Evolutionary conservation across 2,797 vertebrate genomes (phyloP).

Genomic region (Hippopotamyrus pictus): DNA sequence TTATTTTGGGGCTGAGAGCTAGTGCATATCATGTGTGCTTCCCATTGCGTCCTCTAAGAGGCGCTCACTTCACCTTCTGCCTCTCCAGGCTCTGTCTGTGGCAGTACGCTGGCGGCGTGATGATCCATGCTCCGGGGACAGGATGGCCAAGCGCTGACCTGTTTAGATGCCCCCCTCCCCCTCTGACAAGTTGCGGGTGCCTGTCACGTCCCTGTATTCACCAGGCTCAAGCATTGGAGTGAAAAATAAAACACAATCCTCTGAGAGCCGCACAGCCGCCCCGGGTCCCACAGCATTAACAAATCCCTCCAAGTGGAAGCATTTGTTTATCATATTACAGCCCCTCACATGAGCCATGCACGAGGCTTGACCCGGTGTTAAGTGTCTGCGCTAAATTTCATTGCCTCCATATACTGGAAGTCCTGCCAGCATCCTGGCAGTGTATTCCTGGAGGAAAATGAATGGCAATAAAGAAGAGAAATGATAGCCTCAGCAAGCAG

Average conservation of each 20-base stretch:
- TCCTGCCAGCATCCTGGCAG: conserved; percentile 96
- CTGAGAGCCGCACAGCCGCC: conserved; percentile 47
- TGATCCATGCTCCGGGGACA: conserved; percentile 21
- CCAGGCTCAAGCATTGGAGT: neutral
- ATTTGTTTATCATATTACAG: conserved; percentile 91
- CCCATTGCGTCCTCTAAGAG: conserved; percentile 22
- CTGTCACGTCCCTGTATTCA: neutral
- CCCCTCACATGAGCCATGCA: conserved; percentile 75
- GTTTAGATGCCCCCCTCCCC: conserved; percentile 33
- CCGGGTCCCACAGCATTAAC: conserved; percentile 70
- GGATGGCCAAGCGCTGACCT: conserved; percentile 39
- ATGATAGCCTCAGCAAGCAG: conserved; percentile 81
- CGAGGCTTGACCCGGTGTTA: conserved; percentile 87
- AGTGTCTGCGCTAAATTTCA: conserved; percentile 97
- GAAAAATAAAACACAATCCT: neutral
- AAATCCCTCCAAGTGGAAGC: conserved; percentile 74
- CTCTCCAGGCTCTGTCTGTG: conserved; percentile 31
- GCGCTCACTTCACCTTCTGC: conserved; percentile 32
- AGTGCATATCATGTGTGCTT: conserved; percentile 32
- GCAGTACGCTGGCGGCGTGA: conserved; percentile 24
- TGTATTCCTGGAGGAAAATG: conserved; percentile 97
- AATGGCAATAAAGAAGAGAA: conserved; percentile 98
- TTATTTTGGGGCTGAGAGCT: conserved; percentile 27
- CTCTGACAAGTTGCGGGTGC: neutral
- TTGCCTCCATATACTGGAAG: conserved; percentile 94